Evolutionary conservation across 2,888 invertebrate genomes (phyloP).

Genomic region (Agrotis ipsilon): DNA sequence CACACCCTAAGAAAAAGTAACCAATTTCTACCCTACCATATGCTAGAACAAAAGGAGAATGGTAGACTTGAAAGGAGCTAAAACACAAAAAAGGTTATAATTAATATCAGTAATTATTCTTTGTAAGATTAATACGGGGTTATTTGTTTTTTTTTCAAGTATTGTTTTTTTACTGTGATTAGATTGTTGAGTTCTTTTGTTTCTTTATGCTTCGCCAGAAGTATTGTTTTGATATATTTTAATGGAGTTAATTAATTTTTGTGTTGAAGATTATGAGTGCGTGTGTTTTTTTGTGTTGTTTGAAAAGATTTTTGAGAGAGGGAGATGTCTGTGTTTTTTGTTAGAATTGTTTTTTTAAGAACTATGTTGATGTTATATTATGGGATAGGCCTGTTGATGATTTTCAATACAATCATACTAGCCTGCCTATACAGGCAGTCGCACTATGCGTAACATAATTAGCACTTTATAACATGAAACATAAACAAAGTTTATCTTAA

Average conservation of each 20-base stretch:
- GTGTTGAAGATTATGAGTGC: background rate
- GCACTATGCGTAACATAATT: too few species aligned
- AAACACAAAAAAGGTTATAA: slow-evolving; percentile 85
- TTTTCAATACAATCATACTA: too few species aligned
- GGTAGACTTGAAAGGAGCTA: slow-evolving; percentile 66
- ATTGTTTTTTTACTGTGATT: slow-evolving; percentile 73
- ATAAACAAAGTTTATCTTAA: too few species aligned
- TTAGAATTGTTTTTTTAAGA: too few species aligned
- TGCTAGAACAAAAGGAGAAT: slow-evolving; percentile 73
- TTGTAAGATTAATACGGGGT: slow-evolving; percentile 72
- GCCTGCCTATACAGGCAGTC: too few species aligned
- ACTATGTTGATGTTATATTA: background rate
- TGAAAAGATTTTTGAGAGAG: background rate
- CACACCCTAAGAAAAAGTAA: slow-evolving; percentile 45
- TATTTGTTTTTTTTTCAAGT: slow-evolving; percentile 66
- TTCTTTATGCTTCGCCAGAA: slow-evolving; percentile 63
- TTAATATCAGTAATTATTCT: slow-evolving; percentile 89
- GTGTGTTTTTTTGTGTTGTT: background rate
- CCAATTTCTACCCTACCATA: slow-evolving; percentile 69
- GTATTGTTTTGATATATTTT: slow-evolving; percentile 65
- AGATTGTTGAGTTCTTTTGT: slow-evolving; percentile 59
- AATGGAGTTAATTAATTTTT: slow-evolving; percentile 23
- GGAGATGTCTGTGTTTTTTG: background rate
- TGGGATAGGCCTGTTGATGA: too few species aligned
- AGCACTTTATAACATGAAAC: too few species aligned